phyloP scores from a whole-genome alignment of 2,797 vertebrate genomes.

The Clamator glandarius region DNA sequence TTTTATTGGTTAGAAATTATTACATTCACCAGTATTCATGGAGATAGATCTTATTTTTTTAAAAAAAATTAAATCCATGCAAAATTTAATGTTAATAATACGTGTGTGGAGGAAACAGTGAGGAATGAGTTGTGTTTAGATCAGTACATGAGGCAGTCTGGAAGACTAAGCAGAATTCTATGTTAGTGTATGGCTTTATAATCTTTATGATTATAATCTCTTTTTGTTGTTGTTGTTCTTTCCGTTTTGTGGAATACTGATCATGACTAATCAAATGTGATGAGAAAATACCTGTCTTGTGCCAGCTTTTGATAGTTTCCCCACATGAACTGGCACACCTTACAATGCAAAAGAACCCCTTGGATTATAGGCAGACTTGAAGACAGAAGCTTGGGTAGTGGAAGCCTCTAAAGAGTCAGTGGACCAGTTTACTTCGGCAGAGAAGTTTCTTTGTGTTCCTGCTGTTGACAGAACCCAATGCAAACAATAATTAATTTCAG shows the following conservation, averaged over 20 bases:
- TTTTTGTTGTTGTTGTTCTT: too few species aligned
- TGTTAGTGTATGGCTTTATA: not conserved
- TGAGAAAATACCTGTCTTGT: not conserved
- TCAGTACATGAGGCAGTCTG: not conserved
- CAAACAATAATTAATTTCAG: not conserved
- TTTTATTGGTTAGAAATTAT: not conserved
- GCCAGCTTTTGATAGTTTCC: not conserved
- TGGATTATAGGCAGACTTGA: not conserved
- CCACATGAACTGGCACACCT: not conserved
- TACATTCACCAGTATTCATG: not conserved
- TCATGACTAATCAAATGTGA: fast-evolving
- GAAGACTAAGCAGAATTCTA: not conserved
- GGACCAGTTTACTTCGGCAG: not conserved
- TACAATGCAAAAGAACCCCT: not conserved
- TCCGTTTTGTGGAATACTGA: not conserved
- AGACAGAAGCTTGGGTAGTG: not conserved
- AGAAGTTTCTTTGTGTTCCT: not conserved
- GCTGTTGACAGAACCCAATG: not conserved
- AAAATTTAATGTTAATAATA: not conserved
- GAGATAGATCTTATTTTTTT: not conserved
- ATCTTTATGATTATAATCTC: too few species aligned
- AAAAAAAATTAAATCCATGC: too few species aligned
- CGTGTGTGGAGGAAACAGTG: not conserved
- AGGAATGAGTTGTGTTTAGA: not conserved
- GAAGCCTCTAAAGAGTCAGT: not conserved